Evolutionary conservation across 2,888 invertebrate species (phyloP), one percentile per base, ranked within the genome.

Genomic region (Diloba caeruleocephala): DNA sequence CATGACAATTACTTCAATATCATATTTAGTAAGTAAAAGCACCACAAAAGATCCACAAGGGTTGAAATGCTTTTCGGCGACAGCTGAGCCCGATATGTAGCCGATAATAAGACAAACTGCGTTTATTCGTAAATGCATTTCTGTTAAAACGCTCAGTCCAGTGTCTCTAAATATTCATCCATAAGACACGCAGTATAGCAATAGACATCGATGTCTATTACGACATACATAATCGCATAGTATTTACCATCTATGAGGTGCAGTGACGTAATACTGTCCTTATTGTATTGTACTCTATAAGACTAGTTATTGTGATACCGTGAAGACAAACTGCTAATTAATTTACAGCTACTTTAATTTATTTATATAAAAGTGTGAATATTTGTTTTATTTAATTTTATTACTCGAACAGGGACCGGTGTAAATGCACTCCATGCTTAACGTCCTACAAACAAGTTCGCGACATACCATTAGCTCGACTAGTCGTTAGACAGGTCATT

Each of bases 231-330:
- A n/a, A 59, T 10, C 28, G 8, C 48, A 10, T 38, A 37, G 43
- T 67, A 58, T 49, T 61, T 69, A 68, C 36, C 48, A 51, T 28
- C 61, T 67, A 66, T 66, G 57, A 65, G 64, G 84, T 84, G 84
- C 81, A 61, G 70, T 75, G 81, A 70, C 52, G 49, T 82, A 81
- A 82, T 81, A 84, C 84, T 82, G 81, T 72, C 57, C 52, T 71
- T 70, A 50, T 69, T 60, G 58, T 51, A 56, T 41, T 32, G 44
- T 68, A 64, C 49, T 45, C 64, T 72, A 61, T 54, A 50, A 55
- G 5, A 58, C 76, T 81, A 82, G 49, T 79, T 79, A 81, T 81
- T 78, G 79, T 81, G 76, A 75, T 62, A 65, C 50, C 60, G 73
- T 73, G 76, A 65, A 76, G 74, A 71, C 64, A 79, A 78, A 74